Conservation (phyloP, 2,888 invertebrate species). For the Aquatica leii region DNA sequence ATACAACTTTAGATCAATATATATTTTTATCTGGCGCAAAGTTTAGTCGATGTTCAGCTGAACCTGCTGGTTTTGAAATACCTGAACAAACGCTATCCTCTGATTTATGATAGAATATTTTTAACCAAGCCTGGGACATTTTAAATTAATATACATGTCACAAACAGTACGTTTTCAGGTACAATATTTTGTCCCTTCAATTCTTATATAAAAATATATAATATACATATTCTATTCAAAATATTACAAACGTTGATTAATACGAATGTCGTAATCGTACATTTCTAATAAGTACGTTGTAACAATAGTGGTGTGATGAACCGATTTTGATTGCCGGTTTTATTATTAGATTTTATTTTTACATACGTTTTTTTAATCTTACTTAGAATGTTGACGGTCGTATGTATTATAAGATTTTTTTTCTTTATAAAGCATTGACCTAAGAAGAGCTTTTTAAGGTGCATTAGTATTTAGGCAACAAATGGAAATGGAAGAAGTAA, state of each 20-base stretch:
- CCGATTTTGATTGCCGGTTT: too few species aligned
- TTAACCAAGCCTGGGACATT: slow-evolving; percentile 54
- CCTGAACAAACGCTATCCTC: slow-evolving; percentile 54
- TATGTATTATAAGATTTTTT: too few species aligned
- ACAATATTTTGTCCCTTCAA: slow-evolving; percentile 34
- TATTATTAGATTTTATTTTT: too few species aligned
- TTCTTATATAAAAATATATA: slow-evolving; percentile 17
- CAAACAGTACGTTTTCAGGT: slow-evolving; percentile 38
- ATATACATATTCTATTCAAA: slow-evolving; percentile 2
- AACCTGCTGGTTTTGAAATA: slow-evolving; percentile 56
- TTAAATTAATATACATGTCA: slow-evolving; percentile 46
- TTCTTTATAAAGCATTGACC: too few species aligned
- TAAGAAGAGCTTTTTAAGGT: background rate
- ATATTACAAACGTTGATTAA: background rate
- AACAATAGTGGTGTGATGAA: too few species aligned
- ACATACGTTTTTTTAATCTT: too few species aligned
- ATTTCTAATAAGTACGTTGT: too few species aligned
- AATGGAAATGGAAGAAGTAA: slow-evolving; percentile 12
- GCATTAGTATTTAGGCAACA: background rate
- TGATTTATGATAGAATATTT: slow-evolving; percentile 56
- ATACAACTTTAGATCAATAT: background rate
- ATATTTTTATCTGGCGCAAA: slow-evolving; percentile 32
- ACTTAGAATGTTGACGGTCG: too few species aligned
- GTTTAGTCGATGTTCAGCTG: slow-evolving; percentile 33
- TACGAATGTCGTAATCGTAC: background rate